Conservation (phyloP, 2,113 vertebrate species). For the Thymallus thymallus region DNA sequence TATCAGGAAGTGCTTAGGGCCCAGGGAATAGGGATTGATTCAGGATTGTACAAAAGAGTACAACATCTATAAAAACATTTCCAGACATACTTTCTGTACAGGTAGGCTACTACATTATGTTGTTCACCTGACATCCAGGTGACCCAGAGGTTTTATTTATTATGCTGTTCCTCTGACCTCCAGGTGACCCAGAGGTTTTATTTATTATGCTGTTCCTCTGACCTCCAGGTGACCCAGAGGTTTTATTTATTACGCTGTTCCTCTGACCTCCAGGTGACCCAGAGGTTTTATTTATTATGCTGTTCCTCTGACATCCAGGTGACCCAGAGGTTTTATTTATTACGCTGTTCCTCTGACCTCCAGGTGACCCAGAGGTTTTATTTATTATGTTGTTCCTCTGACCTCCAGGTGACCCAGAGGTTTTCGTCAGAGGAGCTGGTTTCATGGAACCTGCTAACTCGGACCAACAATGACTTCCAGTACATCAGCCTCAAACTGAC, state of each 20-base stretch:
- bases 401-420: constrained; percentile 83
- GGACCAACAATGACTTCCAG: constrained; percentile 91
- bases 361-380: constrained; percentile 90
- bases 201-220: not conserved
- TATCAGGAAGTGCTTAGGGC: too few relatives aligned
- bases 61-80: not conserved
- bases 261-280: constrained; percentile 76
- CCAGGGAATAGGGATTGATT: too few relatives aligned
- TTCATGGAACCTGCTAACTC: constrained; percentile 96
- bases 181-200: constrained; percentile 90
- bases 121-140: constrained; percentile 60
- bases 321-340: constrained; percentile 86
- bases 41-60: not conserved
- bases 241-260: constrained; percentile 65
- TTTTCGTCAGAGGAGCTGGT: constrained; percentile 93
- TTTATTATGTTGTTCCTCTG: not conserved
- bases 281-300: constrained; percentile 77
- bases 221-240: constrained; percentile 83
- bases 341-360: not conserved
- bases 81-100: not conserved
- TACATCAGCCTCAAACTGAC: constrained; percentile 88
- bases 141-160: constrained; percentile 86
- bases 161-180: not conserved
- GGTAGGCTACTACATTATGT: not conserved
- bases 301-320: constrained; percentile 60